Conservation (phyloP, 2,797 vertebrate species). For the Chlorospingus flavigularis region DNA sequence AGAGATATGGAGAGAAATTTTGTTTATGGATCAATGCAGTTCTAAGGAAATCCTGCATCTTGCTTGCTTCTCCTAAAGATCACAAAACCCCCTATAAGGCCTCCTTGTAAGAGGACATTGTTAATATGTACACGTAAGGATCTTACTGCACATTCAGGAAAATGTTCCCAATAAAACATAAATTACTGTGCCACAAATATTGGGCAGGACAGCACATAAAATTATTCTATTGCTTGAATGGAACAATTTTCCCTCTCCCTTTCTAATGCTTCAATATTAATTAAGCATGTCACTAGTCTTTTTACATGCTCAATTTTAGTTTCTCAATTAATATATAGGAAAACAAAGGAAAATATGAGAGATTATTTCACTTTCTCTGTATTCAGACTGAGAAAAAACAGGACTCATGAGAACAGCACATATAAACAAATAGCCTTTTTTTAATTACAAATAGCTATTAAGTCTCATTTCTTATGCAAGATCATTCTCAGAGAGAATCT, state of each 20-base stretch:
- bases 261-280: neutral
- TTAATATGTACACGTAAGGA: neutral
- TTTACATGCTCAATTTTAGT: neutral
- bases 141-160: neutral
- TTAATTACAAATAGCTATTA: slow-evolving; percentile 34
- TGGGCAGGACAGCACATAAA: neutral
- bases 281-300: neutral
- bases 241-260: neutral
- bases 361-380: neutral
- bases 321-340: neutral
- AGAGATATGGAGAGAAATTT: neutral
- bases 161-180: neutral
- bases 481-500: neutral
- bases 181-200: neutral
- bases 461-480: slow-evolving; percentile 17
- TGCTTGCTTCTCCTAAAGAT: neutral
- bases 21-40: neutral
- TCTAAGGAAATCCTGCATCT: slow-evolving; percentile 9
- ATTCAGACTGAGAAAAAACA: neutral
- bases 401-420: neutral
- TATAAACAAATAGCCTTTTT: slow-evolving; percentile 16
- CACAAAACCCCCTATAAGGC: neutral
- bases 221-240: neutral
- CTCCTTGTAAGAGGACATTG: neutral
- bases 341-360: neutral